A percentile compares a stretch with the other conserved stretches of the same genome.
Evolutionary conservation across 2,113 vertebrate species (phyloP).

Genomic region (Bubalus kerabau): DNA sequence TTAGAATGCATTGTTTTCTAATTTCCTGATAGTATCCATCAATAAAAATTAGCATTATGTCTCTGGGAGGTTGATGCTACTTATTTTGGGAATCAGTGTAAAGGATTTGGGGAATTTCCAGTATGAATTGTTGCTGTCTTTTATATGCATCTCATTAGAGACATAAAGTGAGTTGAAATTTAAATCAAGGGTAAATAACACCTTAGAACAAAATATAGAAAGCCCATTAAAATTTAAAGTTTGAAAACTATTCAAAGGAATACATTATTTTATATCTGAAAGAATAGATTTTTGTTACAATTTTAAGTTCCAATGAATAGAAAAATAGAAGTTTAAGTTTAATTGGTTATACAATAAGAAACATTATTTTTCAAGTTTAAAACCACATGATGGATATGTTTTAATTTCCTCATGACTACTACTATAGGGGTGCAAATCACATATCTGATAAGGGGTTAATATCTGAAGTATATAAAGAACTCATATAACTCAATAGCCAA

Average conservation of each 20-base stretch:
- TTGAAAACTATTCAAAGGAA: slow-evolving; percentile 55
- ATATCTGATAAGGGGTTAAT: not conserved
- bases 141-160: slow-evolving; percentile 79
- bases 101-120: slow-evolving; percentile 73
- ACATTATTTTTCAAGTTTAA: not conserved
- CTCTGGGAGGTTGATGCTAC: slow-evolving; percentile 63
- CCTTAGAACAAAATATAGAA: slow-evolving; percentile 51
- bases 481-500: not conserved
- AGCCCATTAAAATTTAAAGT: slow-evolving; percentile 71
- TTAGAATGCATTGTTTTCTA: slow-evolving; percentile 66
- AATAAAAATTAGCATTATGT: slow-evolving; percentile 79
- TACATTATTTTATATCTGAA: slow-evolving; percentile 43
- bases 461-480: not conserved
- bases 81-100: slow-evolving; percentile 71
- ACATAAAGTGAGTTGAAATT: slow-evolving; percentile 78
- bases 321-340: not conserved
- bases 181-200: slow-evolving; percentile 80
- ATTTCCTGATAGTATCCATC: slow-evolving; percentile 74
- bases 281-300: not conserved
- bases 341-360: not conserved
- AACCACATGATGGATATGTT: not conserved
- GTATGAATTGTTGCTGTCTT: slow-evolving; percentile 79
- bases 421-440: not conserved
- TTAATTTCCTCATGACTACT: not conserved
- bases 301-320: slow-evolving; percentile 9